Evolutionary conservation across 1,140 invertebrate genomes (phyloP).

Genomic region (Cryptotermes secundus): DNA sequence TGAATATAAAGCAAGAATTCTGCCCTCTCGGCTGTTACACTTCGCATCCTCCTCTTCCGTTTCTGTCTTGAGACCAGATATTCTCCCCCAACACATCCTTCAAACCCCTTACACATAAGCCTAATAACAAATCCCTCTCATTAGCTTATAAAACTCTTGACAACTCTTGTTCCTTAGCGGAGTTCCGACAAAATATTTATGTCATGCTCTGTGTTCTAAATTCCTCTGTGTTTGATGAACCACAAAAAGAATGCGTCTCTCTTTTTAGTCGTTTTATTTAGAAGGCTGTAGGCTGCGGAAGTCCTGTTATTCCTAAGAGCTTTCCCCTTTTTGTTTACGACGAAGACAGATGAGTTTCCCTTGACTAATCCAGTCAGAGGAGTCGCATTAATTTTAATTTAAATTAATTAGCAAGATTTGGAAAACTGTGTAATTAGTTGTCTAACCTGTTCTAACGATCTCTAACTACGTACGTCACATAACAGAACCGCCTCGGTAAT

Average conservation of each 20-base stretch:
- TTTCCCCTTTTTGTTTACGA: neutral
- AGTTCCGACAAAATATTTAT: neutral
- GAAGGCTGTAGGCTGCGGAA: neutral
- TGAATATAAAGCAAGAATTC: too few relatives aligned
- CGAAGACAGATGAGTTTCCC: slow-evolving; percentile 12
- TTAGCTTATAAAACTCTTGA: neutral
- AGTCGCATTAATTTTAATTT: neutral
- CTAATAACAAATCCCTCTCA: neutral
- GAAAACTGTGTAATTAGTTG: slow-evolving; percentile 3
- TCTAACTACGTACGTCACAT: neutral
- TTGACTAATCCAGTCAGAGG: neutral
- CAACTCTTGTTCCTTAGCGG: neutral
- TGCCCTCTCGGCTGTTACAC: too few relatives aligned
- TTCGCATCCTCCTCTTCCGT: too few relatives aligned
- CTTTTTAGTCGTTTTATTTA: neutral
- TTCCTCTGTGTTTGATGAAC: neutral
- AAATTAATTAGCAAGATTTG: slow-evolving; percentile 12
- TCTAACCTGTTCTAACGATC: neutral
- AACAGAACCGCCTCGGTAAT: neutral
- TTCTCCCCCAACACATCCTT: too few relatives aligned
- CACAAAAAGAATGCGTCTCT: neutral
- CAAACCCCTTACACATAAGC: too few relatives aligned
- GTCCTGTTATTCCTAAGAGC: neutral
- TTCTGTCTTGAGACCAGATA: too few relatives aligned
- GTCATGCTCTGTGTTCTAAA: neutral